These are phyloP conservation scores for Tenualosa ilisha DNA, from an alignment of 2,797 vertebrate genomes.

Conservation along the genomic window DNA sequence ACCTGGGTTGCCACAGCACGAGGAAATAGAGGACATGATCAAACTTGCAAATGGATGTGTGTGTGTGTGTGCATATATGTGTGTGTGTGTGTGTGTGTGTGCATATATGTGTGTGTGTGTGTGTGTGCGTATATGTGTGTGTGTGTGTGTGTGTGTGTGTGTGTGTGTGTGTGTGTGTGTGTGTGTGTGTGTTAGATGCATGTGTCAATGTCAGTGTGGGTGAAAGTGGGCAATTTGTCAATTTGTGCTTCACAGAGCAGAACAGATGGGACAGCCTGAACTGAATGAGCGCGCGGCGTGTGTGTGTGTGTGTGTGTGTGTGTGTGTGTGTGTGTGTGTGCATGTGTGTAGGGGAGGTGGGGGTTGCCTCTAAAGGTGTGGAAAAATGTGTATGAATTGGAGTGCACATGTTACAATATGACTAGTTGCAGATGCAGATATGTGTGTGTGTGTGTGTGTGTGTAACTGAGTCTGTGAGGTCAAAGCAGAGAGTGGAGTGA, in stretches of 20 bases:
- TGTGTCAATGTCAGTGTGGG: not conserved
- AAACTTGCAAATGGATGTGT: not conserved
- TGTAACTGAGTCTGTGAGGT: no score
- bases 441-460: slow-evolving; percentile 19
- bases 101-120: not conserved
- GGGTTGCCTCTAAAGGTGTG: not conserved
- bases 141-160: slow-evolving; percentile 14
- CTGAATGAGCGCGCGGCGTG: not conserved
- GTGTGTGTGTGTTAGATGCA: not conserved
- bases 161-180: slow-evolving; percentile 1
- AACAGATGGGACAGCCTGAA: not conserved
- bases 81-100: not conserved
- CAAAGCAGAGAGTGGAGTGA: slow-evolving; percentile 8
- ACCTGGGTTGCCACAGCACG: not conserved
- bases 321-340: not conserved
- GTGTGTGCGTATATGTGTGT: not conserved
- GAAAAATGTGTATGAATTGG: not conserved
- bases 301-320: not conserved
- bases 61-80: not conserved
- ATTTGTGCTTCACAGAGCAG: not conserved
- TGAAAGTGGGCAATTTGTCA: not conserved
- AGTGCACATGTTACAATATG: not conserved
- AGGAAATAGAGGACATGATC: slow-evolving; percentile 1
- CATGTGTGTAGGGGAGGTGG: not conserved
- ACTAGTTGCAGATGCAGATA: not conserved